phyloP scores from a whole-genome alignment of 2,888 invertebrate genomes.

The Thymelicus sylvestris region DNA sequence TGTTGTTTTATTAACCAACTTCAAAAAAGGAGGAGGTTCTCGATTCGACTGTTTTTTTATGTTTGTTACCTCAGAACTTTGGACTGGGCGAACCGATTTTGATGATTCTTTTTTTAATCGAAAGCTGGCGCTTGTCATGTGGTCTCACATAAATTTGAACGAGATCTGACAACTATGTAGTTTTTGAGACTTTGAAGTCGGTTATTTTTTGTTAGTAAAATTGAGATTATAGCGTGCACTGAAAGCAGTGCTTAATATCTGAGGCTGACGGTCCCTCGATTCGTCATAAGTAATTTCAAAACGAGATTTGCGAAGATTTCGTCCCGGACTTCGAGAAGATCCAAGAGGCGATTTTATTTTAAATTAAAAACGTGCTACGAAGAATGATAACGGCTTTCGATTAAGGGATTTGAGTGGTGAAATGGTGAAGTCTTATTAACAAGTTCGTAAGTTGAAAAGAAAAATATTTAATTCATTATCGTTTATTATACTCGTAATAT shows the following conservation, averaged over 20 bases:
- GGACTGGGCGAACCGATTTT: no score
- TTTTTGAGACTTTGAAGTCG: no score
- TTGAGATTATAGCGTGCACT: background rate
- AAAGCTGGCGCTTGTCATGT: no score
- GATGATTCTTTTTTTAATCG: no score
- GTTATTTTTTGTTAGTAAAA: no score
- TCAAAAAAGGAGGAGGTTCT: no score
- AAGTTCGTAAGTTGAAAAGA: background rate
- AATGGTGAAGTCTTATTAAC: constrained; percentile 5
- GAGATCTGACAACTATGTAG: no score
- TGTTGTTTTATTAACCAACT: no score
- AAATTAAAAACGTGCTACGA: constrained; percentile 34
- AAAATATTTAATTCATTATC: background rate
- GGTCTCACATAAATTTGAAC: no score
- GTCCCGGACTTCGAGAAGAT: constrained; percentile 23
- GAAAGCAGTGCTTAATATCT: background rate
- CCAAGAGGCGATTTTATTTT: constrained; percentile 31
- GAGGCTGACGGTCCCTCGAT: constrained; percentile 8
- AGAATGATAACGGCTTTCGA: constrained; percentile 30
- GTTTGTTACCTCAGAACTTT: no score
- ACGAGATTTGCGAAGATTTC: constrained; percentile 31
- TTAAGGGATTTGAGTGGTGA: constrained; percentile 21
- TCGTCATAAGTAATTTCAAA: constrained; percentile 34
- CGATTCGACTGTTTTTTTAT: no score
- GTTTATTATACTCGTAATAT: no score